Evolutionary conservation across 1,140 invertebrate species (phyloP).

Genomic region (Octopus sinensis): DNA sequence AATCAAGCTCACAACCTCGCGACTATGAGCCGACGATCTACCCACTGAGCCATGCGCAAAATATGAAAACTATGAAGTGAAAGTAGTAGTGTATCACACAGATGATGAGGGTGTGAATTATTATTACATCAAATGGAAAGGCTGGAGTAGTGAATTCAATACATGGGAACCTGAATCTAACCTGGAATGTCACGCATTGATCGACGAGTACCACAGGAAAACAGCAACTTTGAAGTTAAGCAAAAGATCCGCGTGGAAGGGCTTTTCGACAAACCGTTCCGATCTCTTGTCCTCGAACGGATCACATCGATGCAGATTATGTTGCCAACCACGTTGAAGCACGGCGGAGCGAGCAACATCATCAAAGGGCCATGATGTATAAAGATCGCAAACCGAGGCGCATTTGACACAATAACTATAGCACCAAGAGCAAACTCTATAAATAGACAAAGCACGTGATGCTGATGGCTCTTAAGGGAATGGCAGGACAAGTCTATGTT

Average conservation of each 20-base stretch:
- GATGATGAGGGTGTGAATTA: conserved; percentile 55
- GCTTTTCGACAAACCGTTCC: conserved; percentile 42
- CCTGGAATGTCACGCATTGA: conserved; percentile 65
- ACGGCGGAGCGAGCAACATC: conserved; percentile 28
- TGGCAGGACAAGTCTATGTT: conserved; percentile 66
- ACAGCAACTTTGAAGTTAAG: not conserved
- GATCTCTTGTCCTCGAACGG: conserved; percentile 30
- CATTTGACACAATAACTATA: conserved; percentile 24
- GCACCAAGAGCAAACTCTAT: conserved; percentile 41
- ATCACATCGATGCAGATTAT: conserved; percentile 40
- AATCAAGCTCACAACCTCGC: too few species aligned
- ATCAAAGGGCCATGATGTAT: conserved; percentile 32
- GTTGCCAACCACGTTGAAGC: conserved; percentile 27
- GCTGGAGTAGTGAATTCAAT: conserved; percentile 69
- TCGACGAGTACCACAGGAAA: conserved; percentile 59
- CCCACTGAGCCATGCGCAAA: too few species aligned
- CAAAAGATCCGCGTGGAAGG: conserved; percentile 32
- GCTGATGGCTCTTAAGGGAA: conserved; percentile 62
- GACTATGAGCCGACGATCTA: too few species aligned
- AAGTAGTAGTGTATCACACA: too few species aligned
- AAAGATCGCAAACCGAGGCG: conserved; percentile 24
- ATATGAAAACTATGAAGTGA: too few species aligned
- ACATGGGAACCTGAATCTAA: conserved; percentile 85
- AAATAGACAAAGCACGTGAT: conserved; percentile 60
- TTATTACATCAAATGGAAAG: conserved; percentile 85